Evolutionary conservation across 2,888 invertebrate genomes (phyloP), one percentile per base, ranked within the genome.

Genomic region (Creontiades dilutus): DNA sequence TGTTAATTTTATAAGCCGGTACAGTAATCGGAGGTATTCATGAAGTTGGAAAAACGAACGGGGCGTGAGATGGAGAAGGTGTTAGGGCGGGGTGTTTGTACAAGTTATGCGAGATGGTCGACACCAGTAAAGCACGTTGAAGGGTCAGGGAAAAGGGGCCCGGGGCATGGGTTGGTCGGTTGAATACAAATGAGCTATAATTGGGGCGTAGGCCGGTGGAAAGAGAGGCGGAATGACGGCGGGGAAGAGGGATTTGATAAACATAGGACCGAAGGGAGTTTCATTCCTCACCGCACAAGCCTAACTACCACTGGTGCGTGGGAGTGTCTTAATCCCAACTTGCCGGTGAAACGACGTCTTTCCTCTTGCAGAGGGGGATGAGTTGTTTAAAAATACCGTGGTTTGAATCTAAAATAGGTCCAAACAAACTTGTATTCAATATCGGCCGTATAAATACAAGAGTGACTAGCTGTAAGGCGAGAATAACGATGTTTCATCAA

Each of bases 161-260:
- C 5, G 68, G 23, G 11, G 12, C 12, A 0, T 5, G 19, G 23
- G 37, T 16, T 0, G 46, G 19, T 46, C 14, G 23, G 46, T 19
- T 80, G 80, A 80, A 80, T 80, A 80, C 80, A 37, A 37, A 80
- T 19, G 46, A 80, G 80, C 11, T 46, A 23, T 80, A 80, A 80
- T 80, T 80, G 80, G 80, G 46, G n/a, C 48, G 80, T 23, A 68
- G n/a, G 61, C 23, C 13, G 12, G 0, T 12, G 2, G 23, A 68
- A 19, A 61, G 16, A 19, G 61, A 61, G 61, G 2, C n/a, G 61
- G 19, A 9, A 19, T 16, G 61, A 61, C 61, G 61, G 19, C n/a
- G n/a, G 57, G 16, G 12, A n/a, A 57, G n/a, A 19, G 27, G 68
- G 68, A 23, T 68, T 68, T 68, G 68, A 68, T 68, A 68, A 68